Percentiles rank a stretch among this genome's conserved stretches.
Evolutionary conservation across 2,113 vertebrate species (phyloP).

Genomic region (Pica pica): DNA sequence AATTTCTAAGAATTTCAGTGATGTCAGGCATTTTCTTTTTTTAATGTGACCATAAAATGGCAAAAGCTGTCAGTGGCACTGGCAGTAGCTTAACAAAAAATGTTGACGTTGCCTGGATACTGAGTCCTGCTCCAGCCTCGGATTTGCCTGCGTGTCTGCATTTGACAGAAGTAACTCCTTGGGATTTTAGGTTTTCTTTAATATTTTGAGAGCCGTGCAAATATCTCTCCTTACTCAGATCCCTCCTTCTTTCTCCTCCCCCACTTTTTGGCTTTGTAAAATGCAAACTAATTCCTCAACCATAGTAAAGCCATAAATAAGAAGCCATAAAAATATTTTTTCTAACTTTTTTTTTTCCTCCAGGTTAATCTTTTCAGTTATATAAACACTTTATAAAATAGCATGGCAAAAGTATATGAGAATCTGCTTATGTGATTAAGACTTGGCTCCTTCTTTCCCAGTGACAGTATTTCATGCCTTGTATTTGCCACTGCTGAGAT

Average conservation of each 20-base stretch:
- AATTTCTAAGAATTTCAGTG: slow-evolving; percentile 17
- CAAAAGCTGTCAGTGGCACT: not conserved
- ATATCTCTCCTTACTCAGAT: not conserved
- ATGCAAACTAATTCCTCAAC: slow-evolving; percentile 7
- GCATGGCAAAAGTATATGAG: not conserved
- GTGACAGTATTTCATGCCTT: not conserved
- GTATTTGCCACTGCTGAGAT: not conserved
- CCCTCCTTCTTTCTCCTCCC: not conserved
- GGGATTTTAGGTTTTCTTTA: slow-evolving; percentile 16
- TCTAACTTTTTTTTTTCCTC: not conserved
- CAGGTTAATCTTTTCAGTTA: slow-evolving; percentile 21
- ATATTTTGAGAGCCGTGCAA: not conserved
- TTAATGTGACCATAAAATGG: not conserved
- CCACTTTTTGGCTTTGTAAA: not conserved
- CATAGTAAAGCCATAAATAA: not conserved
- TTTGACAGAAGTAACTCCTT: slow-evolving; percentile 9
- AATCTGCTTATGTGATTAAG: slow-evolving; percentile 47
- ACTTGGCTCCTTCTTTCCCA: not conserved
- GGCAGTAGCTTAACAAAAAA: slow-evolving; percentile 16
- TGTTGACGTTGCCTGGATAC: slow-evolving; percentile 39
- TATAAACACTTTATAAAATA: slow-evolving; percentile 26
- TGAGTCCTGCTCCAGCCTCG: not conserved
- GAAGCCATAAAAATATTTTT: not conserved
- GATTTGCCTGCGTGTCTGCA: not conserved
- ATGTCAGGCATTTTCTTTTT: not conserved